Evolutionary conservation across 2,797 vertebrate species (phyloP), one percentile per base, ranked within the genome.

Genomic region (Anguilla megastoma): DNA sequence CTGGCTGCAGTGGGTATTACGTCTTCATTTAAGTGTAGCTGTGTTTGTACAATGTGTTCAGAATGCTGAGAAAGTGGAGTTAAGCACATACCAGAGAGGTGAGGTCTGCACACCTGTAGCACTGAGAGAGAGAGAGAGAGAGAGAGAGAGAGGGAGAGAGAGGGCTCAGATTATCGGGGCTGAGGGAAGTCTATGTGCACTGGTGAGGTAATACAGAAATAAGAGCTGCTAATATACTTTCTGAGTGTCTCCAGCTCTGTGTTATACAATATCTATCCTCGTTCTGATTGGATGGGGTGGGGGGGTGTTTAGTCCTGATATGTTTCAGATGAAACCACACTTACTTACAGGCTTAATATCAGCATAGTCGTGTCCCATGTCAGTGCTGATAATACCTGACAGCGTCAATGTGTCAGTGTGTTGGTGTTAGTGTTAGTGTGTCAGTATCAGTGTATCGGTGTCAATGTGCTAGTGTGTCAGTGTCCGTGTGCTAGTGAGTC

Each of bases 51-150:
- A 21, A 21, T n/a, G 85, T 52, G 80, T 27, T 60, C 91, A 88
- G 91, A 91, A 91, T 91, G 85, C 91, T 86, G 87, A 92, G 9
- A 18, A 33, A 86, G 69, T 86, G 60, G 91, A 86, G 90, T 85
- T 41, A 45, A 33, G 27, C 36, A 33, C 93, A 90, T 95, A 90
- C 93, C 92, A 95, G 89, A 91, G 82, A 86, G 87, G 84, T 95
- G 92, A 95, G 88, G 89, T 91, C 85, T 90, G 63, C 85, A 91
- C 94, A 95, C 96, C 93, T 94, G 94, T 89, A 93, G 54, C 21
- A 7, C 84, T 66, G 36, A 90, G 88, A 27, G 30, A 41, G 71
- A 85, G 85, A 90, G 86, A 89, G 87, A 88, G 92, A 92, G 90
- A 12, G 52, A 9, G 52, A 12, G 52, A 54, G 86, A 88, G 92